Evolutionary conservation across 1,140 invertebrate species (phyloP), one percentile per base, ranked within the genome.

Genomic region (Diorhabda sublineata): DNA sequence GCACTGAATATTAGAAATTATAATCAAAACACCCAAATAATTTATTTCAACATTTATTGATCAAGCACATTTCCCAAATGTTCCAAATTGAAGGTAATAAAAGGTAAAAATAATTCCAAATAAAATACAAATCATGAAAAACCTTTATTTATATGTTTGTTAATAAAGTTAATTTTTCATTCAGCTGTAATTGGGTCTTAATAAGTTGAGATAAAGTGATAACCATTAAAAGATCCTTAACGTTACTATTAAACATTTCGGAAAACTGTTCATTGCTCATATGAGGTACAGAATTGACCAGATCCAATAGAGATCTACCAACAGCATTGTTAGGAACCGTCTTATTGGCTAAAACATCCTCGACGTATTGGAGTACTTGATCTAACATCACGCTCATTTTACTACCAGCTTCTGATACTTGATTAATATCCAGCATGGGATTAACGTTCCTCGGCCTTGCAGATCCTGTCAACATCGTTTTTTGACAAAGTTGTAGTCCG

Each of bases 151-250:
- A 88, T 66, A 87, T 73, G 11, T 89, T 89, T 62, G 92, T 92
- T 56, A 94, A 83, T 67, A 93, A 85, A 4, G 92, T 95, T 3
- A 98, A 85, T 82, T 98, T 98, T 83, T 98, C 96, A 81, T 97
- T 97, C 41, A 98, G 85, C 78, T 95, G 92, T 71, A 98, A 85
- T 83, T 98, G 96, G 5, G 95, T 96, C 84, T 96, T 95, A 71
- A 96, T 96, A n/a, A 98, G 85, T 80, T 98, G 96, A 5, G 95
- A 93, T 42, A 98, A 84, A 56, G 96, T 97, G 72, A 97, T 90
- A 61, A 98, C 95, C 96, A 98, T 97, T 58, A 98, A 84, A 69
- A 98, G 86, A 86, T 98, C 96, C 83, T 98, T 98, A 77, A 98
- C 92, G 81, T 96, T 96, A 73, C 94, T 92, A 76, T 96, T 97